Base-by-base conservation (phyloP, 2,797 vertebrate genomes). In the Enteromius viviparus region DNA sequence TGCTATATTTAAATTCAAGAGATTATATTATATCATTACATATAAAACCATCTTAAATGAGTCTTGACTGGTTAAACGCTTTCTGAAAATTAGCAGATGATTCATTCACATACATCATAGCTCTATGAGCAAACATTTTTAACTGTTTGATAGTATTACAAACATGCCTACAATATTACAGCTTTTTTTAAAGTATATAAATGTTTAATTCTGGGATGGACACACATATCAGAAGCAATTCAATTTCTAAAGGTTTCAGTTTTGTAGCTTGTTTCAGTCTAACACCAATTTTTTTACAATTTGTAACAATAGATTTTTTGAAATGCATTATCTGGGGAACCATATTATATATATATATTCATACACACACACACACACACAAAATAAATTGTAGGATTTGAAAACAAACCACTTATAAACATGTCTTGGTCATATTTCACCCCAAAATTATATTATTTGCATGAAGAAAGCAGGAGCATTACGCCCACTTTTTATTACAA, bases 121-220 rank as follows among this genome's bases (percentile, higher is more conserved):
- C 15, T 29, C 10, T 5, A 64, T 45, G 53, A 26, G 11, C 6
- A 34, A 7, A 51, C 19, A 17, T 26, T 62, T 75, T 40, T 76
- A 19, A n/a, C 7, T 7, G 21, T 68, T 40, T 58, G 53, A 40
- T 45, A 70, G 23, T n/a, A 53, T 79, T 10, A 70, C 51, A 60
- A 70, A 37, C 79, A 47, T 49, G 40, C 53, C 65, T 80, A 80
- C 53, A 60, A 70, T 23, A 51, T 26, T n/a, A 40, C 23, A 75
- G 3, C 55, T 34, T 80, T 37, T 26, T 65, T 40, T 15, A 37
- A 17, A 40, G 5, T 53, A 23, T 53, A 12, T 53, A 82, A 37
- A 82, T 3, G 55, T 29, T 26, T 49, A 3, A 26, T 51, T 75
- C 15, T 12, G 17, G n/a, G 55, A 60, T 26, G 23, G 4, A 12